Evolutionary conservation across 2,888 invertebrate genomes (phyloP), one percentile per base, ranked within the genome.

Genomic region (Nematopogon swammerdamellus): DNA sequence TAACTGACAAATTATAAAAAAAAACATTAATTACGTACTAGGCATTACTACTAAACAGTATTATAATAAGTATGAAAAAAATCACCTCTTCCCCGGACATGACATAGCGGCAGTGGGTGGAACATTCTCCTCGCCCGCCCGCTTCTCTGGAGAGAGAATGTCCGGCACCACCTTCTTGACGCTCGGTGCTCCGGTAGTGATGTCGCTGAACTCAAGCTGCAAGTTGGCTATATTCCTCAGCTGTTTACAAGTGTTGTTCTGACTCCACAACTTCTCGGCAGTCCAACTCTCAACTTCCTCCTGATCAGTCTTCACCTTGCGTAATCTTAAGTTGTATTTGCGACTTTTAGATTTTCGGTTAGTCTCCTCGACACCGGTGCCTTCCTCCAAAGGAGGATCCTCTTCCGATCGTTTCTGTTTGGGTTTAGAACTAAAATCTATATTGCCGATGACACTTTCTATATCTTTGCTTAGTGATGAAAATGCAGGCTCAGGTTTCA

Each of bases 41-140:
- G n/a, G n/a, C n/a, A n/a, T n/a, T n/a, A n/a, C n/a, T n/a, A n/a
- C n/a, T n/a, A n/a, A n/a, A n/a, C n/a, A n/a, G n/a, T n/a, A n/a
- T n/a, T n/a, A n/a, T n/a, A n/a, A n/a, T n/a, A 47, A 47, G 10
- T 30, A 11, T n/a, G 36, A 10, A 25, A 25, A 25, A 25, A 25
- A 52, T 48, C 51, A 77, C 79, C 70, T 75, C 62, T 74, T 75
- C 2, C 71, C 64, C 1, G 74, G 74, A 51, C 76, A 79, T 53
- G 75, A 74, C 53, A 67, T 60, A 1, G 62, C 70, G 43, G 62
- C 47, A 8, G 56, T 11, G 0, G 72, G 72, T 1, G 67, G 67
- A 10, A 60, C n/a, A 57, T 76, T 75, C 52, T 76, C 76, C 4
- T 58, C 57, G 0, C 51, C 59, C 1, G 52, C 50, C 5, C 45